Conservation (phyloP, 2,888 invertebrate species). For the Druceiella hillmani region DNA sequence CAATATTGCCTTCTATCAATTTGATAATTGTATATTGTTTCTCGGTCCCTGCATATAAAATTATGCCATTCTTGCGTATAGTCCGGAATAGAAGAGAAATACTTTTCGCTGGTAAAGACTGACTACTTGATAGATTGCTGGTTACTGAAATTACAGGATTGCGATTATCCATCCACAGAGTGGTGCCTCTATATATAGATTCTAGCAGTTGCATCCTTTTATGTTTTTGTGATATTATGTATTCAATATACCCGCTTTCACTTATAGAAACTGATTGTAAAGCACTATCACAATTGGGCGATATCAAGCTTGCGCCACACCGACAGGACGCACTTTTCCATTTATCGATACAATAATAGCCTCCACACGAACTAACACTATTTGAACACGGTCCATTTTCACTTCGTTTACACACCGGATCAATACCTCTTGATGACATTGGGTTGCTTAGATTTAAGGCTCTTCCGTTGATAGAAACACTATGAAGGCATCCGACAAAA, state of each 20-base stretch:
- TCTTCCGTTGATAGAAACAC: constrained; percentile 83
- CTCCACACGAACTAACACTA: constrained; percentile 50
- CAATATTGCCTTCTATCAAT: constrained; percentile 67
- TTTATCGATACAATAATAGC: constrained; percentile 73
- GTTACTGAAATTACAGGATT: constrained; percentile 26
- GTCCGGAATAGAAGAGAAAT: constrained; percentile 80
- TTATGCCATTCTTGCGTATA: constrained; percentile 66
- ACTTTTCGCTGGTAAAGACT: constrained; percentile 66
- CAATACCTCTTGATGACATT: constrained; percentile 64
- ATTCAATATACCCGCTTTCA: constrained; percentile 74
- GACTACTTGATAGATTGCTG: constrained; percentile 34
- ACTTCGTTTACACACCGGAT: constrained; percentile 70
- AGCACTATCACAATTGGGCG: constrained; percentile 75
- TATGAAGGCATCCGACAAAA: constrained; percentile 90
- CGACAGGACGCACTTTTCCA: constrained; percentile 74
- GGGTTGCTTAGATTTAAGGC: constrained; percentile 76
- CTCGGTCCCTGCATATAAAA: constrained; percentile 84
- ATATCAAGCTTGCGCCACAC: constrained; percentile 63
- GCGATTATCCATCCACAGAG: constrained; percentile 54
- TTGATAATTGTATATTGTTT: constrained; percentile 83
- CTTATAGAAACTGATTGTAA: constrained; percentile 75
- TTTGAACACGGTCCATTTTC: constrained; percentile 46
- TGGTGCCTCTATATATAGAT: constrained; percentile 67
- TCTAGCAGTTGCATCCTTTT: constrained; percentile 82
- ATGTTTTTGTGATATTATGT: constrained; percentile 76